phyloP scores from a whole-genome alignment of 2,888 invertebrate genomes.

The Axea sp. region DNA sequence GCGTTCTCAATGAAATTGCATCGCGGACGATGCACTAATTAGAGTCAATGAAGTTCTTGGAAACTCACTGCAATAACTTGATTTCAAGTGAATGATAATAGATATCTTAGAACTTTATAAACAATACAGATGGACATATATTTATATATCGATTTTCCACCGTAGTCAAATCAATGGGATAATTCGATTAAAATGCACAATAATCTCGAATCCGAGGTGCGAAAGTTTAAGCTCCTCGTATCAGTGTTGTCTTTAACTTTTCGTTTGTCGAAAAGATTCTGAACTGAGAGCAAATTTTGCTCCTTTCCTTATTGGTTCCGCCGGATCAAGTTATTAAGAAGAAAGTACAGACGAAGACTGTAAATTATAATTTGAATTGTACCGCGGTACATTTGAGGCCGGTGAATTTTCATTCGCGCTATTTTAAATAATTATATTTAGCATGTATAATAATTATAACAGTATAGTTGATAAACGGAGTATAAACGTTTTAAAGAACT shows the following conservation, averaged over 20 bases:
- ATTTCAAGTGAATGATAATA: conserved; percentile 40
- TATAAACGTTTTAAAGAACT: too few relatives aligned
- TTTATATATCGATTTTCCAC: conserved; percentile 10
- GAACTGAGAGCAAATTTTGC: not conserved
- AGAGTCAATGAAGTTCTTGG: conserved; percentile 55
- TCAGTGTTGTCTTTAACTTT: conserved; percentile 5
- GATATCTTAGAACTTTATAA: conserved; percentile 20
- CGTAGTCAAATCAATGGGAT: not conserved
- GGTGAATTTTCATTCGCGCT: too few relatives aligned
- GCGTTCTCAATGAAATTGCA: conserved; percentile 61
- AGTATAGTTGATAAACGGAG: too few relatives aligned
- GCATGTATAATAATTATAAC: too few relatives aligned
- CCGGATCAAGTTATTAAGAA: too few relatives aligned
- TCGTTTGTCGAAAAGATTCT: not conserved
- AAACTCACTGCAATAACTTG: conserved; percentile 49
- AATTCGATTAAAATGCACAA: not conserved
- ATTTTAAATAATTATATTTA: too few relatives aligned
- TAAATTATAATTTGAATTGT: too few relatives aligned
- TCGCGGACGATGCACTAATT: conserved; percentile 59
- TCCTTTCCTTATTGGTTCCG: not conserved
- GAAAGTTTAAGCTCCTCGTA: not conserved
- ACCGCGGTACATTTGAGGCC: too few relatives aligned
- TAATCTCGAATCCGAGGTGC: not conserved
- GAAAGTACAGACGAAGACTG: too few relatives aligned
- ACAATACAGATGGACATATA: conserved; percentile 1